Base-by-base conservation (phyloP, 2,797 vertebrate genomes). In the Sebastes dallii region DNA sequence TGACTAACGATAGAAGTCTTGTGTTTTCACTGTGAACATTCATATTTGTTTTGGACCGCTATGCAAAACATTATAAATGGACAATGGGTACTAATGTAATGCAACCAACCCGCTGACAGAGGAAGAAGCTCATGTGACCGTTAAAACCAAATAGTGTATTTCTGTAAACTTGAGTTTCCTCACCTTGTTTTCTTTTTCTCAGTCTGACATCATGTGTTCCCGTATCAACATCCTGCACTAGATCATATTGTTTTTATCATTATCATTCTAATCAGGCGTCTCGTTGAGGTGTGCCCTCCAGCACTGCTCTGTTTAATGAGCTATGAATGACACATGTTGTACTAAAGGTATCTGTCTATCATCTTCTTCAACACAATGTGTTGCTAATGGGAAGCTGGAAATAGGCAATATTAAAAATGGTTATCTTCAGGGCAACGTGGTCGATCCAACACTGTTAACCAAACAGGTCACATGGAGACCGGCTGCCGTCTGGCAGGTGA, bases 311-410 rank as follows among this genome's bases (percentile, higher is more conserved):
- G 88, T 78, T 79, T 90, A 94, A 94, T 87, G 91, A 93, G 81
- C 88, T 87, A 80, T 91, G 87, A 91, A 90, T 90, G 85, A 92
- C 87, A 92, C 87, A 79, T 80, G 85, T 75, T 86, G 79, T 27
- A 77, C 64, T 70, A 58, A 88, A 83, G 83, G 79, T 80, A 79
- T 77, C 86, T 82, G 89, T 87, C 90, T 72, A 29, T 93, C 89
- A 76, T 65, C 27, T 39, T 77, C 78, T 79, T 22, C 73, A 72
- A 85, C 70, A 78, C 80, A 84, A 14, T 72, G 80, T 81, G 74
- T 82, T 4, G 20, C 34, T 89, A 88, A 89, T 84, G 76, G 83
- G 70, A 80, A 78, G 22, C 50, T 25, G 60, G 60, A 81, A 73
- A 84, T 74, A 86, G 59, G 46, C 61, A n/a, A 82, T 80, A 80